These are phyloP conservation scores for Copidosoma floridanum DNA, from an alignment of 1,140 invertebrate species.

Conservation along the genomic window DNA sequence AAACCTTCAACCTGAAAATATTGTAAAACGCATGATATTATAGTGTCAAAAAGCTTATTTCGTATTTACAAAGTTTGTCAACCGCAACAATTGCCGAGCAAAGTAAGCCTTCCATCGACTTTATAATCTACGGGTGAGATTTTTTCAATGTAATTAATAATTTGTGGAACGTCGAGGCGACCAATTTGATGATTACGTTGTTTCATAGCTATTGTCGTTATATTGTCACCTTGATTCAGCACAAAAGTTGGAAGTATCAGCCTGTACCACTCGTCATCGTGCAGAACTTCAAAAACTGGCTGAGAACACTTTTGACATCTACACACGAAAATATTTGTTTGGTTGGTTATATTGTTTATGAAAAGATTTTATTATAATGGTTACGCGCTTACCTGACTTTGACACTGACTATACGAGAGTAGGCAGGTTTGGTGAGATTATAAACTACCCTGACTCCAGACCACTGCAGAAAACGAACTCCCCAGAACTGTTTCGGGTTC, in stretches of 20 bases:
- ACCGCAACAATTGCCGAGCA: constrained; percentile 16
- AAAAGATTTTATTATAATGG: too few species aligned
- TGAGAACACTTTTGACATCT: constrained; percentile 67
- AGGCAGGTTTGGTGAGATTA: constrained; percentile 39
- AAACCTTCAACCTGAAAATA: too few species aligned
- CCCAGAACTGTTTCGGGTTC: constrained; percentile 10
- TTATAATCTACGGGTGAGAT: constrained; percentile 38
- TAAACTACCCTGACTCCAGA: constrained; percentile 55
- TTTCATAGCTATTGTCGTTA: constrained; percentile 30
- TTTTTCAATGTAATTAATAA: constrained; percentile 33
- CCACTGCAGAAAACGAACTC: constrained; percentile 33
- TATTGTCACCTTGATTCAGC: constrained; percentile 67
- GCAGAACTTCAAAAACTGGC: constrained; percentile 62
- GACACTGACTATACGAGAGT: constrained; percentile 26
- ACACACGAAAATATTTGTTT: too few species aligned
- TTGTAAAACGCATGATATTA: too few species aligned
- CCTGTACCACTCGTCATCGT: constrained; percentile 59
- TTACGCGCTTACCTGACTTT: constrained; percentile 41
- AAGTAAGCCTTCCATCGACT: constrained; percentile 29
- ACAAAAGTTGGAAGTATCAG: constrained; percentile 65
- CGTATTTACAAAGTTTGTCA: neutral
- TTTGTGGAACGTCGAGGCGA: constrained; percentile 28
- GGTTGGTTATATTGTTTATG: too few species aligned
- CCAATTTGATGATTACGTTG: constrained; percentile 37
- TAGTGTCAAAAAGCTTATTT: too few species aligned